Conservation (phyloP, 2,113 vertebrate species). For the Tyrannus savana region DNA sequence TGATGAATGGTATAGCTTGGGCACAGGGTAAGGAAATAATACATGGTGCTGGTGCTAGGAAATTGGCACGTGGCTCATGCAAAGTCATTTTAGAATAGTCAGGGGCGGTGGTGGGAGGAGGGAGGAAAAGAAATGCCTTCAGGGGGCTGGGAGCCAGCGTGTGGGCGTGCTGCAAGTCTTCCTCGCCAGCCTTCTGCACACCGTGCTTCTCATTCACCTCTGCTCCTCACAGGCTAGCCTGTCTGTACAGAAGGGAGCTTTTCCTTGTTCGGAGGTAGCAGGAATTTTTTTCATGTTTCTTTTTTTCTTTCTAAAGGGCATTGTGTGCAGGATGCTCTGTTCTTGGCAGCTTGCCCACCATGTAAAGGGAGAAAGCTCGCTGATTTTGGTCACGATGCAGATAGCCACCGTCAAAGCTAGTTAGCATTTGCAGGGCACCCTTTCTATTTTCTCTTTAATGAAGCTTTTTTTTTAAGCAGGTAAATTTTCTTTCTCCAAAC, state of each 20-base stretch:
- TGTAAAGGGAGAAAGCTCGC: not conserved
- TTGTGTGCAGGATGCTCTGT: not conserved
- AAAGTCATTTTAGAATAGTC: conserved; percentile 1
- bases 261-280: not conserved
- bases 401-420: not conserved
- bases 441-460: not conserved
- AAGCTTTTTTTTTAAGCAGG: not conserved
- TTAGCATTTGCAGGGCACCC: not conserved
- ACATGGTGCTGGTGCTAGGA: not conserved
- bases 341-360: not conserved
- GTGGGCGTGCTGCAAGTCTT: not conserved
- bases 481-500: not conserved
- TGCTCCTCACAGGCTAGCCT: not conserved
- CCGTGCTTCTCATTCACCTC: not conserved
- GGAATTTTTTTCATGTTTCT: not conserved
- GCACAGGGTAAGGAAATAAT: not conserved
- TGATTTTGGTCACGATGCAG: not conserved
- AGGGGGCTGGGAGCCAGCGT: not conserved
- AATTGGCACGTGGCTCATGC: not conserved
- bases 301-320: not conserved
- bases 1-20: not conserved
- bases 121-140: conserved; percentile 15
- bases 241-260: not conserved
- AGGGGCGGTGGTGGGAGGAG: not conserved
- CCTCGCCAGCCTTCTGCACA: not conserved